Evolutionary conservation across 1,140 invertebrate genomes (phyloP).

Genomic region (Cheumatopsyche charites): DNA sequence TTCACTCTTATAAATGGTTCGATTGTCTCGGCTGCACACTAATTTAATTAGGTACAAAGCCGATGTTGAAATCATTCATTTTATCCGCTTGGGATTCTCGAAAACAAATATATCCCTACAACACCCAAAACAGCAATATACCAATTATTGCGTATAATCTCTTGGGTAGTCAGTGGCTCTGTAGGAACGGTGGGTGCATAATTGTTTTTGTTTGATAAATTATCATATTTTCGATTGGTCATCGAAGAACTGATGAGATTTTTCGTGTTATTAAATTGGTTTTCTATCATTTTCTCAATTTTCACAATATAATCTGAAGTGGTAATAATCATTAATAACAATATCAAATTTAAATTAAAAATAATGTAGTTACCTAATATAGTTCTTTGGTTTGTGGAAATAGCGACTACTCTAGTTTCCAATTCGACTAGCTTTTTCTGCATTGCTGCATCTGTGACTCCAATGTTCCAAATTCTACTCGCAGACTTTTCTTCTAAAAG

Average conservation of each 20-base stretch:
- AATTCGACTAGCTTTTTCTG: constrained; percentile 38
- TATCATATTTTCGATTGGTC: background rate
- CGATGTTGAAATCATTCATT: too few relatives aligned
- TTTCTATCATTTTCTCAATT: constrained; percentile 37
- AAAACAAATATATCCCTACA: background rate
- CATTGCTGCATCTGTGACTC: constrained; percentile 3
- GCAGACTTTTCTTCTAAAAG: constrained; percentile 57
- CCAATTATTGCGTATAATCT: background rate
- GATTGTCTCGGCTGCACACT: too few relatives aligned
- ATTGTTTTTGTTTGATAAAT: too few relatives aligned
- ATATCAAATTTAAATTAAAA: background rate
- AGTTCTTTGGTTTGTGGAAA: constrained; percentile 42
- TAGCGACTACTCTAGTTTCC: constrained; percentile 42
- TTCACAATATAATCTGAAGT: constrained; percentile 44
- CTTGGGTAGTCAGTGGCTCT: background rate
- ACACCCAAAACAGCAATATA: background rate
- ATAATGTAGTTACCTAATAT: constrained; percentile 35
- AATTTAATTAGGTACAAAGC: too few relatives aligned
- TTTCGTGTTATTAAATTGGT: constrained; percentile 40
- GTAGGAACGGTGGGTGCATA: background rate
- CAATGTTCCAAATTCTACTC: constrained; percentile 22
- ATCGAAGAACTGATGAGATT: constrained; percentile 25
- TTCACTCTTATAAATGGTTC: too few relatives aligned
- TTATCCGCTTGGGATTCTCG: background rate
- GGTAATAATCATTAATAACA: background rate